A percentile compares a stretch with the other conserved stretches of the same genome.
phyloP scores from a whole-genome alignment of 2,113 vertebrate genomes.

The Chaetodon auriga region DNA sequence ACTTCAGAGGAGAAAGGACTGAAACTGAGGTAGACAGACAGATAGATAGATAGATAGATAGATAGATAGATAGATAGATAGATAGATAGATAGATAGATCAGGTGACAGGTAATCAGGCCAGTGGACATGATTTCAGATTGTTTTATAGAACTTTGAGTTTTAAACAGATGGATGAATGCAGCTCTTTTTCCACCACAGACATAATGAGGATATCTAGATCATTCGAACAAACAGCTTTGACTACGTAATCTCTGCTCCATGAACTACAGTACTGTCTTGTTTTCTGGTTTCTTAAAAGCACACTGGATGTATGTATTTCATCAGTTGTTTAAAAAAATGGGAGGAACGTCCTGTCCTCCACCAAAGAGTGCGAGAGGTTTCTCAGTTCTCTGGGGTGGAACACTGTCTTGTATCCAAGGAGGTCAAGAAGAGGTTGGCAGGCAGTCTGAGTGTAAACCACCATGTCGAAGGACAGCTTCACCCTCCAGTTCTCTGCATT shows the following conservation, averaged over 20 bases:
- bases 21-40: conserved; percentile 19
- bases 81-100: not conserved
- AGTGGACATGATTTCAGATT: not conserved
- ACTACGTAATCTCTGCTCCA: not conserved
- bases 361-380: conserved; percentile 92
- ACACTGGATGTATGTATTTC: not conserved
- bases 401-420: conserved; percentile 90
- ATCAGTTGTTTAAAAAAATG: conserved; percentile 82
- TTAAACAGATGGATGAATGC: not conserved
- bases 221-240: not conserved
- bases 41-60: not conserved
- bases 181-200: conserved; percentile 1
- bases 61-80: not conserved
- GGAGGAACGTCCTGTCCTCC: conserved; percentile 91
- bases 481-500: conserved; percentile 95
- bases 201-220: not conserved
- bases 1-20: not conserved
- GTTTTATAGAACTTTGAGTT: conserved; percentile 1
- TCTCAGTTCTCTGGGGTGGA: conserved; percentile 90
- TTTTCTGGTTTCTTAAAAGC: conserved; percentile 8
- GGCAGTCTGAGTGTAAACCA: conserved; percentile 91
- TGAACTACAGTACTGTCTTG: conserved; percentile 10
- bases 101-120: not conserved
- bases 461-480: conserved; percentile 93
- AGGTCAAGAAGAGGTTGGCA: conserved; percentile 91